Evolutionary conservation across 2,113 vertebrate species (phyloP).

Genomic region (Sarotherodon lohbergeri): DNA sequence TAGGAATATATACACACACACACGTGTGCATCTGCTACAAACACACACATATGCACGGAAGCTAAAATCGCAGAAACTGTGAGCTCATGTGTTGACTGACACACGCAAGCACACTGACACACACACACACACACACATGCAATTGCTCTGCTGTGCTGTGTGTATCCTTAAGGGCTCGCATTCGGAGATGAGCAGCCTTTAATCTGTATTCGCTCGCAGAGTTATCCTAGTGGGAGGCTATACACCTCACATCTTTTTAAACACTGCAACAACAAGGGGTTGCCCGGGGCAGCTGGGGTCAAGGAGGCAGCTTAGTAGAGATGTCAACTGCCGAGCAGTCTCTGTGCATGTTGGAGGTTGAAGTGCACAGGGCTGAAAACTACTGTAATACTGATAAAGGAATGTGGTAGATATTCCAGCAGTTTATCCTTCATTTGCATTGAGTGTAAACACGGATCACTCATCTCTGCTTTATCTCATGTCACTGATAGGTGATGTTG

Average conservation of each 20-base stretch:
- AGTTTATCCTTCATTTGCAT: not conserved
- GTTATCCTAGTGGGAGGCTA: slow-evolving; percentile 45
- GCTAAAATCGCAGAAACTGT: not conserved
- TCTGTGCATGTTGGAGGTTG: slow-evolving; percentile 40
- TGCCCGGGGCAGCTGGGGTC: slow-evolving; percentile 47
- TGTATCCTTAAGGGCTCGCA: slow-evolving; percentile 44
- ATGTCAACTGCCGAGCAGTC: slow-evolving; percentile 38
- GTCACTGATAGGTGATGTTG: slow-evolving; percentile 2
- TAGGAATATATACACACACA: slow-evolving; percentile 75
- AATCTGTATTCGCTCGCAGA: slow-evolving; percentile 45
- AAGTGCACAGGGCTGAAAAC: slow-evolving; percentile 43
- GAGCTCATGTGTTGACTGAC: not conserved
- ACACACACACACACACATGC: not conserved
- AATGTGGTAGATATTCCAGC: not conserved
- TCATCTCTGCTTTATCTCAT: not conserved
- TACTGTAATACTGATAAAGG: slow-evolving; percentile 26
- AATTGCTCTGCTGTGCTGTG: not conserved
- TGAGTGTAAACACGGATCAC: not conserved
- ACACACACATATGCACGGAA: not conserved
- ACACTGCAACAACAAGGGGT: slow-evolving; percentile 55
- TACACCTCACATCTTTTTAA: slow-evolving; percentile 60
- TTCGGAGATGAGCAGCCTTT: slow-evolving; percentile 49
- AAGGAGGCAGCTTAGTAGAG: slow-evolving; percentile 53
- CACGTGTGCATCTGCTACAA: slow-evolving; percentile 38
- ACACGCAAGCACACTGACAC: not conserved